Conservation (phyloP, 2,797 vertebrate species). For the Micromesistius poutassou region DNA sequence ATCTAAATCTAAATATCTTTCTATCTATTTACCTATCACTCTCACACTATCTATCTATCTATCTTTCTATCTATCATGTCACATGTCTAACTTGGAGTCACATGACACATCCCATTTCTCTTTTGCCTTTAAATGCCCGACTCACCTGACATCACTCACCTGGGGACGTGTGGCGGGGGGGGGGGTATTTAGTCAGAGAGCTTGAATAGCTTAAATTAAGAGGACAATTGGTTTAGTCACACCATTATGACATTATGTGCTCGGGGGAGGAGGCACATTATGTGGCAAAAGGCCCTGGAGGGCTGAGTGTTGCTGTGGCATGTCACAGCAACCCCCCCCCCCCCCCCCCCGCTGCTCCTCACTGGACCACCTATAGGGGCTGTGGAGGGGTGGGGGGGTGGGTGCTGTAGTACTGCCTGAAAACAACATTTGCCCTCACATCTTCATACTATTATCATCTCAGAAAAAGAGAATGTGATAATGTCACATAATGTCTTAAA, state of each 20-base stretch:
- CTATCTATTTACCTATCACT: no score
- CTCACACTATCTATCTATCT: no score
- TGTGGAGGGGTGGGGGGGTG: neutral
- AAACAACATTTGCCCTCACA: neutral
- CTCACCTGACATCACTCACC: slow-evolving; percentile 55
- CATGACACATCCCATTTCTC: neutral
- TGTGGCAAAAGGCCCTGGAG: slow-evolving; percentile 68
- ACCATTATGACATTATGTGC: slow-evolving; percentile 80
- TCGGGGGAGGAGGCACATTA: slow-evolving; percentile 67
- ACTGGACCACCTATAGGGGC: slow-evolving; percentile 57
- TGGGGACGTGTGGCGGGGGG: slow-evolving; percentile 40
- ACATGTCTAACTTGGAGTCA: neutral
- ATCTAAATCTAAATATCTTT: no score
- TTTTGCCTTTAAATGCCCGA: neutral
- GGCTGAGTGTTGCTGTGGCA: slow-evolving; percentile 58
- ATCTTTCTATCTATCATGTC: neutral
- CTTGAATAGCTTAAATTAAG: slow-evolving; percentile 73
- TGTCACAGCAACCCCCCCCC: slow-evolving; percentile 56
- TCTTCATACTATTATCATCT: neutral
- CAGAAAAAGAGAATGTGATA: neutral
- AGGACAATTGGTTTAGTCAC: slow-evolving; percentile 81
- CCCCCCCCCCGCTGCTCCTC: slow-evolving; percentile 50
- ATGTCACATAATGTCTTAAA: neutral
- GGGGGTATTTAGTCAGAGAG: slow-evolving; percentile 45
- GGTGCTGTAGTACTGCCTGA: slow-evolving; percentile 17